A percentile compares a stretch with the other conserved stretches of the same genome.
phyloP scores from a whole-genome alignment of 2,797 vertebrate species.

The Margarornis squamiger region DNA sequence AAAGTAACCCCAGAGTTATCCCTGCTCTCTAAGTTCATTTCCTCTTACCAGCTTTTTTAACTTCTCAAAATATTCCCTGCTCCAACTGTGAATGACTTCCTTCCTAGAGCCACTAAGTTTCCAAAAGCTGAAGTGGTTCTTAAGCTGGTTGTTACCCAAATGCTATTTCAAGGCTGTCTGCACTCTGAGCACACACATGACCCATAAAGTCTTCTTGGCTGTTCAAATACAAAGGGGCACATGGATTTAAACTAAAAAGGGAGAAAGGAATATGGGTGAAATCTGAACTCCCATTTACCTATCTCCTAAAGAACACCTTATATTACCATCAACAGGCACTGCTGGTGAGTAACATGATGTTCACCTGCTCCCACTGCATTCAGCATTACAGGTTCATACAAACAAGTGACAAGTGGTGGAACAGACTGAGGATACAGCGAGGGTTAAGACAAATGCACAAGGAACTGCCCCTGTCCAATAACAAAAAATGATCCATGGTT shows the following conservation, averaged over 20 bases:
- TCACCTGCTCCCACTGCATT: neutral
- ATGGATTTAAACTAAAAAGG: neutral
- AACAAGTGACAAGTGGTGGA: rapidly evolving
- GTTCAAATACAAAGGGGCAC: neutral
- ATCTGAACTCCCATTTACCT: neutral
- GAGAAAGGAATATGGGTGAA: neutral
- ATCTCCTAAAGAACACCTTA: neutral
- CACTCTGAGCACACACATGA: neutral
- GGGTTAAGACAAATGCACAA: neutral
- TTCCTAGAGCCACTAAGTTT: neutral
- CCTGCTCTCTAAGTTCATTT: neutral
- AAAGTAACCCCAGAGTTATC: neutral
- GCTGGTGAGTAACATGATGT: rapidly evolving
- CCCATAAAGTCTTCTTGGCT: neutral
- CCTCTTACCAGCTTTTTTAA: neutral
- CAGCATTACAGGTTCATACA: neutral
- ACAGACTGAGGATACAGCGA: rapidly evolving
- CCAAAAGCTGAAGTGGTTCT: neutral
- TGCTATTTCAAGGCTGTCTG: neutral
- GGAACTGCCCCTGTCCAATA: rapidly evolving
- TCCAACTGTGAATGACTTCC: neutral
- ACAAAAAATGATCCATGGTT: neutral
- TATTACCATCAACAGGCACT: neutral
- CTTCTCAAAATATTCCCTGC: neutral
- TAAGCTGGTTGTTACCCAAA: neutral